Evolutionary conservation across 2,113 vertebrate genomes (phyloP), one percentile per base, ranked within the genome.

Genomic region (Pterocles burchelli): DNA sequence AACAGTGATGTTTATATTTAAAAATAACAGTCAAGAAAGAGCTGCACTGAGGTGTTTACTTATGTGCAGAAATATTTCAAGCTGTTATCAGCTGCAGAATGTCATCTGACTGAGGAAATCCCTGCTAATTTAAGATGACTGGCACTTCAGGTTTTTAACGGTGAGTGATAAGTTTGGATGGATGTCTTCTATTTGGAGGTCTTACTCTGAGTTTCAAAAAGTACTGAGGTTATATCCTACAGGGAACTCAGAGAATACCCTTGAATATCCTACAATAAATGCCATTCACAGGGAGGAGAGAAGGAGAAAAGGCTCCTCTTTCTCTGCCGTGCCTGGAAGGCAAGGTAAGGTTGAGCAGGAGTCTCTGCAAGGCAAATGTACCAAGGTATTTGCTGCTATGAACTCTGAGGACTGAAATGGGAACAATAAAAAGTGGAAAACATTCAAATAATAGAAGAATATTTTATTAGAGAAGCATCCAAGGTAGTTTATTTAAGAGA

Each of bases 191-290:
- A 4, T 66, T 59, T 74, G 6, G 46, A 54, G 5, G 4, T 45
- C 52, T 84, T 81, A 41, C 29, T 71, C 33, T 41, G 29, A 25
- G 24, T 95, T 78, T 83, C 57, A 67, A 10, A 31, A 89, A 70
- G 17, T 48, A 9, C 18, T 46, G 17, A 73, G 13, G 3, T 3
- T 52, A 6, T 59, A 61, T 68, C 33, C 24, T 68, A n/a, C 7
- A 58, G 8, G 41, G 73, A 7, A 29, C 13, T 48, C 2, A 77
- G 31, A 68, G 13, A 36, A 33, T 65, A 41, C 4, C 21, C 16
- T 62, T 62, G 67, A 55, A 61, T 45, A 18, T 9, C 70, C 36
- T 62, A 20, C 16, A 29, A 34, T 31, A 26, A 0, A 0, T 43
- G 26, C 11, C 11, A 26, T 49, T 65, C 41, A 43, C 25, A 73